These are phyloP conservation scores for Prenolepis imparis DNA, from an alignment of 2,888 invertebrate genomes.

Conservation along the genomic window DNA sequence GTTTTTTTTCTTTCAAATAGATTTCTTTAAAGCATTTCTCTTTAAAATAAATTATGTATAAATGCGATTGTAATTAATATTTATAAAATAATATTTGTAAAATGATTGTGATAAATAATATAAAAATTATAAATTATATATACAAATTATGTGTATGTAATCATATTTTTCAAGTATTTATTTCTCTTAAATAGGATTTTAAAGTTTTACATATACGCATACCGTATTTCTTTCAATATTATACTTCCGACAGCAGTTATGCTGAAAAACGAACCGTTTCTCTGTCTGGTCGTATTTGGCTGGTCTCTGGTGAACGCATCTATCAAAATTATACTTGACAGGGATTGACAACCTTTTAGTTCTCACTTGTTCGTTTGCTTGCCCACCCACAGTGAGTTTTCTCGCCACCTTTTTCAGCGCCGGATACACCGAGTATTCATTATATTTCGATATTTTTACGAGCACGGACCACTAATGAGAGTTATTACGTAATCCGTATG, in stretches of 20 bases:
- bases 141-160: background rate
- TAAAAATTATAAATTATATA: background rate
- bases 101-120: background rate
- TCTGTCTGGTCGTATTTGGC: constrained; percentile 1
- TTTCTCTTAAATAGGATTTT: background rate
- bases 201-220: background rate
- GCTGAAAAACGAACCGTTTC: constrained; percentile 10
- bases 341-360: constrained; percentile 57
- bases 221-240: background rate
- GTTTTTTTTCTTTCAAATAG: background rate
- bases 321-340: constrained; percentile 50
- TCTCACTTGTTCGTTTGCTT: constrained; percentile 10
- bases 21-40: background rate
- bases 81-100: background rate
- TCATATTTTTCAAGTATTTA: background rate
- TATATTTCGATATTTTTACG: constrained; percentile 44
- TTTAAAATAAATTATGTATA: background rate
- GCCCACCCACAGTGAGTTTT: constrained; percentile 45
- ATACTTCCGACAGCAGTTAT: background rate
- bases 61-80: background rate
- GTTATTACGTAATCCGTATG: constrained; percentile 13
- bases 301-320: background rate
- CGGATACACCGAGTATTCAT: constrained; percentile 17
- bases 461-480: background rate
- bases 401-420: constrained; percentile 22